Evolutionary conservation across 2,888 invertebrate species (phyloP), one percentile per base, ranked within the genome.

Genomic region (Cephus spinipes): DNA sequence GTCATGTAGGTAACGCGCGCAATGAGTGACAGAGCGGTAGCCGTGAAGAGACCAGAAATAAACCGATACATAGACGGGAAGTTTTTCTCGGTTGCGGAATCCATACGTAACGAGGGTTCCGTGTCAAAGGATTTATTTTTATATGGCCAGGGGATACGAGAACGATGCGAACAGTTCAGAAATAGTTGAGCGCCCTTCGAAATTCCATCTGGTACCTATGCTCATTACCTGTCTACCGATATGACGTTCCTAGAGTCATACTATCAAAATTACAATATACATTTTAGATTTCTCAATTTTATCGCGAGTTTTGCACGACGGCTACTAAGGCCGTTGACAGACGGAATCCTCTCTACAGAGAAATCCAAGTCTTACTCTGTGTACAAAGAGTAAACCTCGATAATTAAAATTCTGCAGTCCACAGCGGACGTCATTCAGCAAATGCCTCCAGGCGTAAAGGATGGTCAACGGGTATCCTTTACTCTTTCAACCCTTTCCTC

Each of bases 401-500:
- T 91, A 91, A 91, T 91, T 91, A 91, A 91, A 91, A 91, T 91
- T 89, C 88, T 80, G 85, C 83, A 88, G 88, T 87, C 84, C 87
- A 87, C 82, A 86, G 85, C 83, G 87, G 84, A 81, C 86, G 85
- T 89, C 90, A 90, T 91, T 91, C 91, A 90, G 90, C 88, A 87
- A 83, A 88, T 87, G 88, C 88, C 89, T 89, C 83, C 82, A 83
- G 89, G 89, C 89, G 79, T 80, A 81, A 85, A 86, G 86, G 86
- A 89, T 90, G 90, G 89, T 89, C 90, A 90, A 89, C 23, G 12
- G 9, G 32, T 33, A 71, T 71, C 86, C 82, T 82, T 81, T 33
- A 73, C 34, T 69, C 77, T 77, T 79, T 80, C 79, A 75, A 75
- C 81, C 80, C 79, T 76, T 82, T 78, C 71, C 76, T 77, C 83